A percentile compares a stretch with the other conserved stretches of the same genome.
phyloP scores from a whole-genome alignment of 2,797 vertebrate species.

The Sebastolobus alascanus region DNA sequence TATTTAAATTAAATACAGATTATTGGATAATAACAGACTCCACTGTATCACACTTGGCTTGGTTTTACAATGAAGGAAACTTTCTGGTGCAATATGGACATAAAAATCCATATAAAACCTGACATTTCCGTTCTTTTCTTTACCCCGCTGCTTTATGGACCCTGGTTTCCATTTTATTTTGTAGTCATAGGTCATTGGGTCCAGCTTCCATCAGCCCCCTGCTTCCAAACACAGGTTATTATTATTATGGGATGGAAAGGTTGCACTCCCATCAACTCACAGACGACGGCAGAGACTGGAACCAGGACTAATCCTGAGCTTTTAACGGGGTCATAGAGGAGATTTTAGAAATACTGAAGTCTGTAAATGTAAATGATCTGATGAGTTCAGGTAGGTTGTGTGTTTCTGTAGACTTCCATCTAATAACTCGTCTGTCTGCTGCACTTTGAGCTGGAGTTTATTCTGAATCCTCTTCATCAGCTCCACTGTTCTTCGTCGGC shows the following conservation, averaged over 20 bases:
- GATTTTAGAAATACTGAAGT: not conserved
- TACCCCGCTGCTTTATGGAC: slow-evolving; percentile 31
- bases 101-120: slow-evolving; percentile 37
- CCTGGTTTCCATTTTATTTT: slow-evolving; percentile 64
- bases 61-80: slow-evolving; percentile 38
- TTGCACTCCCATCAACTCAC: no score
- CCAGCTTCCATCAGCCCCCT: slow-evolving; percentile 50
- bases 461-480: no score
- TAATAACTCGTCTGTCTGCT: no score
- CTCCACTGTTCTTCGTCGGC: no score
- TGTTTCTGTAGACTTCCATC: not conserved
- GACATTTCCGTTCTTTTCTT: slow-evolving; percentile 53
- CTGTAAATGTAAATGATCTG: no score
- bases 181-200: slow-evolving; percentile 64
- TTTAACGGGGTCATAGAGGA: not conserved
- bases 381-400: not conserved
- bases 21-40: not conserved
- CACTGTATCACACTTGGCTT: slow-evolving; percentile 28
- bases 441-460: no score
- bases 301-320: not conserved
- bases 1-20: slow-evolving; percentile 8
- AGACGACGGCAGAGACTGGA: not conserved
- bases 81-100: not conserved
- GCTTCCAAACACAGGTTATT: slow-evolving; percentile 40
- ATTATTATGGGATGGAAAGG: slow-evolving; percentile 36